Evolutionary conservation across 2,113 vertebrate species (phyloP).

Genomic region (Campylomormyrus numenius): DNA sequence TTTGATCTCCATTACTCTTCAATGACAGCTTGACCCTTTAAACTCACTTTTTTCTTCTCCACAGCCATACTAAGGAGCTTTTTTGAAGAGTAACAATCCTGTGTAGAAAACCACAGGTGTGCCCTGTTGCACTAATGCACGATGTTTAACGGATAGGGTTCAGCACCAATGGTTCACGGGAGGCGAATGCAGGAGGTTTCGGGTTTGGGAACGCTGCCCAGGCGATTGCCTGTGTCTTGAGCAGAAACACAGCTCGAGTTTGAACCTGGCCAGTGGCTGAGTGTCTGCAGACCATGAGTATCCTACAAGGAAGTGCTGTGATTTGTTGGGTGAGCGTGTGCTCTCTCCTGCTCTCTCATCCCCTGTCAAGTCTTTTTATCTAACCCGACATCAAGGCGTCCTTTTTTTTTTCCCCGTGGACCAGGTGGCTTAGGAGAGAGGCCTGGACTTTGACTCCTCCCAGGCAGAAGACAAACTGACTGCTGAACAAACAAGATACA

Average conservation of each 20-base stretch:
- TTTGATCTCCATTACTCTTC: slow-evolving; percentile 11
- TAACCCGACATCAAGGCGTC: background rate
- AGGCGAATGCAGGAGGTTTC: background rate
- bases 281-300: background rate
- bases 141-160: background rate
- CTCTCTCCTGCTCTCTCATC: background rate
- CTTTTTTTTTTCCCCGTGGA: background rate
- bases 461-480: background rate
- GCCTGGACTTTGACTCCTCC: background rate
- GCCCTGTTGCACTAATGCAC: background rate
- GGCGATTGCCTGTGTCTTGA: background rate
- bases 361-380: background rate
- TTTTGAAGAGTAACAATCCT: background rate
- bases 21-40: slow-evolving; percentile 16
- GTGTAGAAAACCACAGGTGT: background rate
- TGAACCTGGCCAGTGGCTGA: background rate
- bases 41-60: background rate
- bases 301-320: background rate
- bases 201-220: background rate
- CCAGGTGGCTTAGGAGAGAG: background rate
- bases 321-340: slow-evolving; percentile 1
- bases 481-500: slow-evolving; percentile 5
- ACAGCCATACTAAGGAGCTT: background rate
- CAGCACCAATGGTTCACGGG: background rate
- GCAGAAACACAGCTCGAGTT: background rate